Evolutionary conservation across 2,888 invertebrate species (phyloP), one percentile per base, ranked within the genome.

Genomic region (Gryllus longicercus): DNA sequence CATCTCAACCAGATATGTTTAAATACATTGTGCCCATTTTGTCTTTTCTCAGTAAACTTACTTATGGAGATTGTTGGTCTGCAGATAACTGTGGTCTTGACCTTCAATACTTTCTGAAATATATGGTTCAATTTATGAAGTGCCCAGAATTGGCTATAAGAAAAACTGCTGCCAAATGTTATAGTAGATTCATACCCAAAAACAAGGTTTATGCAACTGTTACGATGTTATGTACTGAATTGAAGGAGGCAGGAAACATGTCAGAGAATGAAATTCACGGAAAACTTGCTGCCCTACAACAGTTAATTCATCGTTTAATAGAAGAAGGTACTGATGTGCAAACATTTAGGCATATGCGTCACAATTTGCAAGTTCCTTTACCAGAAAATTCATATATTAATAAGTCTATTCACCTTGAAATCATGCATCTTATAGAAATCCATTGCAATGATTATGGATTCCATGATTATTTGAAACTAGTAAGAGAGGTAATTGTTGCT

Each of bases 11-110:
- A 12, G 50, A 38, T 18, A n/a, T 5, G 18, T 23, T 51, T n/a
- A 83, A 83, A 11, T 83, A 81, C 49, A 82, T 88, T 74, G 86
- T 88, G 76, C 87, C 88, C 38, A 85, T 88, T 14, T 83, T 89
- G 16, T 86, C 87, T 21, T 82, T 87, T 83, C 80, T 87, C 84
- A 84, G 88, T 5, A 87, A 86, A 83, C 85, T 89, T 80, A 86
- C 86, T 12, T 84, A 85, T 16, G 85, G 86, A 49, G 23, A 63
- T 63, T 18, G 63, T 63, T 63, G 63, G 63, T 18, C 16, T 63
- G n/a, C 63, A 63, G 63, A 63, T n/a, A n/a, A 14, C n/a, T 14
- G 16, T 63, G 14, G 16, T n/a, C 63, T 63, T n/a, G 63, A 63
- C 84, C 2, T 84, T 81, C 77, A 51, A 23, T 21, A 82, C 81